Conservation (phyloP, 2,113 vertebrate species). For the Protobothrops mucrosquamatus region DNA sequence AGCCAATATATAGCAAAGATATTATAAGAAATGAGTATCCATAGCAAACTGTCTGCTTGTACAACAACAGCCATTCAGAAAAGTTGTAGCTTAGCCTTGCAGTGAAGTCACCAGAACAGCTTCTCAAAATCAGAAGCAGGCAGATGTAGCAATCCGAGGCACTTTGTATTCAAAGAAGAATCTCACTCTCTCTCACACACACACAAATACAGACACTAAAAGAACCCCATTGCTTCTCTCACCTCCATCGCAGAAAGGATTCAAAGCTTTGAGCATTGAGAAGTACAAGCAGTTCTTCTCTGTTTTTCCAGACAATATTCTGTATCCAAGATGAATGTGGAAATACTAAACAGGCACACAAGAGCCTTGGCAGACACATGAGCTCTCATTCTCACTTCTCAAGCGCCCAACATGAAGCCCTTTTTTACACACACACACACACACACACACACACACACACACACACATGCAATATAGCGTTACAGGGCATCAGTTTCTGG, state of each 20-base stretch:
- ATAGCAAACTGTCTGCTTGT: neutral
- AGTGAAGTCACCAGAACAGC: neutral
- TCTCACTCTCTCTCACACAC: neutral
- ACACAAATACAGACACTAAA: neutral
- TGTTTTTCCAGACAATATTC: neutral
- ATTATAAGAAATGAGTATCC: neutral
- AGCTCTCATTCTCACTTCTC: neutral
- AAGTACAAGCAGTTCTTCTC: too few relatives aligned
- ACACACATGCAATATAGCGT: neutral
- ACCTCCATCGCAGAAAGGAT: neutral
- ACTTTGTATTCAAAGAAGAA: conserved; percentile 14
- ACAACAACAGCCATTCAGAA: neutral
- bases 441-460: neutral
- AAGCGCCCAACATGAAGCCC: neutral
- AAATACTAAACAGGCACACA: neutral
- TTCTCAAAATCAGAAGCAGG: neutral
- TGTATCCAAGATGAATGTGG: neutral
- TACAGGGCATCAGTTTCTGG: conserved; percentile 7
- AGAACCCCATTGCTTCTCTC: neutral
- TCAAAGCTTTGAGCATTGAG: neutral
- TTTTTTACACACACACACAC: neutral
- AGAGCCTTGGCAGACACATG: neutral
- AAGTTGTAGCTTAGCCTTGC: neutral
- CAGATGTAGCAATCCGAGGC: neutral
- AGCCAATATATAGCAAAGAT: neutral